phyloP scores from a whole-genome alignment of 2,888 invertebrate species.

The Yponomeuta plumbellus region DNA sequence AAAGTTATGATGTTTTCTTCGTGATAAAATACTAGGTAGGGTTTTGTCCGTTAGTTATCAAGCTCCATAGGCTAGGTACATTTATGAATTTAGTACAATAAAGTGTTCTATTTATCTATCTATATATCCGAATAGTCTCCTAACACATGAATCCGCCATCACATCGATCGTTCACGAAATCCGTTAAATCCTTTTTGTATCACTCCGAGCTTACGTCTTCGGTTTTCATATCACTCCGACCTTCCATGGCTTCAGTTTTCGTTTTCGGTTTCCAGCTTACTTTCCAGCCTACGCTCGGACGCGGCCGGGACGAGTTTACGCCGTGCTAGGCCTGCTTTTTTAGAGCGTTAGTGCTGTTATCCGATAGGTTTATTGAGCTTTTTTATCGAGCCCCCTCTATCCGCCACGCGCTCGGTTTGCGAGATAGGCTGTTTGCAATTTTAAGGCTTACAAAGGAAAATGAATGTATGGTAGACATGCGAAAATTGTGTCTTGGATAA shows the following conservation, averaged over 20 bases:
- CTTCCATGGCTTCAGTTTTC: not conserved
- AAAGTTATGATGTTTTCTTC: too few species aligned
- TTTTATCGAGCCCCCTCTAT: not conserved
- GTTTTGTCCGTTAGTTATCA: too few species aligned
- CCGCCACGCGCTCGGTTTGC: not conserved
- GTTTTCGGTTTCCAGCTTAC: conserved; percentile 34
- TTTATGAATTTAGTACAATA: too few species aligned
- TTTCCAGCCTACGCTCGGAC: conserved; percentile 57
- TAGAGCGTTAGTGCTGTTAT: conserved; percentile 12
- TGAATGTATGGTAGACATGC: not conserved
- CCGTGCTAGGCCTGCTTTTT: conserved; percentile 3
- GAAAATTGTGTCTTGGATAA: not conserved
- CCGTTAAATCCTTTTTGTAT: too few species aligned
- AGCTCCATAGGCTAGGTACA: too few species aligned
- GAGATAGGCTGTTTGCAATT: not conserved
- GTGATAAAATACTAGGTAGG: too few species aligned
- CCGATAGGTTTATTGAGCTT: conserved; percentile 10
- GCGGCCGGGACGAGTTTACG: conserved; percentile 21
- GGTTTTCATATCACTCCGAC: too few species aligned
- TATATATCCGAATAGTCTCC: too few species aligned
- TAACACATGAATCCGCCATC: too few species aligned
- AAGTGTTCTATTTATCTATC: too few species aligned
- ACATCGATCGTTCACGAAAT: not conserved
- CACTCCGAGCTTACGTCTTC: too few species aligned
- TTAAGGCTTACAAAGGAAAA: not conserved